A percentile compares a stretch with the other conserved stretches of the same genome.
phyloP scores from a whole-genome alignment of 2,797 vertebrate genomes.

The Mus caroli region DNA sequence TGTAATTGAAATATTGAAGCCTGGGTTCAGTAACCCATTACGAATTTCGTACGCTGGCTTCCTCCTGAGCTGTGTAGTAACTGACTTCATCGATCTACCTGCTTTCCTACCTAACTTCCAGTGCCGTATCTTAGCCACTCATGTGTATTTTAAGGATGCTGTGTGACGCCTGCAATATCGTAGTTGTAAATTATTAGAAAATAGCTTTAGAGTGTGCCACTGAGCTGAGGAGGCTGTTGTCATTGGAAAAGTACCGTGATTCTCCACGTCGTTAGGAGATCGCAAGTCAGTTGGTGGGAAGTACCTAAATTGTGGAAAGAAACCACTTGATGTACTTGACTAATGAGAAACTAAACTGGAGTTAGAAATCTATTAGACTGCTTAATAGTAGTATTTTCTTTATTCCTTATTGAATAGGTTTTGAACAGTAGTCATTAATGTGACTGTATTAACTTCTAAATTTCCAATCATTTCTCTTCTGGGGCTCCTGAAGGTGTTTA shows the following conservation, averaged over 20 bases:
- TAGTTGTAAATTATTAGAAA: not conserved
- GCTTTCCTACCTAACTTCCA: not conserved
- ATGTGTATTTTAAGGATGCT: slow-evolving; percentile 2
- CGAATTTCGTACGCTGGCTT: not conserved
- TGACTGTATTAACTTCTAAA: not conserved
- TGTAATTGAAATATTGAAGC: not conserved
- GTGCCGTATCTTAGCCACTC: not conserved
- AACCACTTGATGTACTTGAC: not conserved
- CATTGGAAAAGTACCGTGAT: not conserved
- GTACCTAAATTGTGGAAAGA: not conserved
- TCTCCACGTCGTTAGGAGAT: not conserved
- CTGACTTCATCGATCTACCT: not conserved
- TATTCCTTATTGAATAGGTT: not conserved
- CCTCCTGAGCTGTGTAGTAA: not conserved
- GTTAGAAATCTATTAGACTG: not conserved
- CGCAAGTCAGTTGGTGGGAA: not conserved
- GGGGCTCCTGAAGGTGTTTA: slow-evolving; percentile 89
- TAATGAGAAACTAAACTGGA: not conserved
- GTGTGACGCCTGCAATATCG: not conserved
- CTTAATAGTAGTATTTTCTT: not conserved
- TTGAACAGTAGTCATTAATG: not conserved
- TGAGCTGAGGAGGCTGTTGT: not conserved
- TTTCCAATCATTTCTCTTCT: not conserved
- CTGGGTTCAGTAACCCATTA: not conserved
- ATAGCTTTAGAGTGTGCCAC: not conserved